A percentile compares a stretch with the other conserved stretches of the same genome.
Conservation (phyloP, 1,140 invertebrate genomes). For the Agraylea sexmaculata region DNA sequence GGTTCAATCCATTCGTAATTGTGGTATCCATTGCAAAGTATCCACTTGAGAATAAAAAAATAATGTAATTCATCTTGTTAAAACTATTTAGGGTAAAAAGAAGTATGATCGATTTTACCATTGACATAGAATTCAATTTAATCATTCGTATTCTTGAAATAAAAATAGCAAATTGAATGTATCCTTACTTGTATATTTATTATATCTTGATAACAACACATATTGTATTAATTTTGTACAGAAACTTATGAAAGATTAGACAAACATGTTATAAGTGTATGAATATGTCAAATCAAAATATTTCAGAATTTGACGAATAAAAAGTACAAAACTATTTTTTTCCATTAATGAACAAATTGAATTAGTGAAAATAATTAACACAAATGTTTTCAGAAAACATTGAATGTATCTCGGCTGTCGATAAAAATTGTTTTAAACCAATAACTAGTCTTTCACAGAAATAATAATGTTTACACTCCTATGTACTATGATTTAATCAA, state of each 20-base stretch:
- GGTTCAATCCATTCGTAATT: too few relatives aligned
- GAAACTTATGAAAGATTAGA: constrained; percentile 42
- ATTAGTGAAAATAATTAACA: not conserved
- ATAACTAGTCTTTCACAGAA: constrained; percentile 2
- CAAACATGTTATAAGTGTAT: too few relatives aligned
- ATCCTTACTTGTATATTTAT: too few relatives aligned
- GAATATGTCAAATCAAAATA: constrained; percentile 22
- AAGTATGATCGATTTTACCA: too few relatives aligned
- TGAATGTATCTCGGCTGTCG: not conserved
- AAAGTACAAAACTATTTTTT: constrained; percentile 1
- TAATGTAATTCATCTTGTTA: too few relatives aligned
- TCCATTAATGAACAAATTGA: not conserved
- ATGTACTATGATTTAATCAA: constrained; percentile 14
- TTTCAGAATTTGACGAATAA: not conserved
- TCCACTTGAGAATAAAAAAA: too few relatives aligned
- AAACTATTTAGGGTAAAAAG: too few relatives aligned
- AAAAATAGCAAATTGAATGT: too few relatives aligned
- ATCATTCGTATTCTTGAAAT: too few relatives aligned
- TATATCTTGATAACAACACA: constrained; percentile 46
- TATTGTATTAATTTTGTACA: constrained; percentile 42
- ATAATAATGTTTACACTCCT: too few relatives aligned
- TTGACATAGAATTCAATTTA: too few relatives aligned
- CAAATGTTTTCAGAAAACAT: not conserved
- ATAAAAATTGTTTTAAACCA: constrained; percentile 2
- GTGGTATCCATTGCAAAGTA: too few relatives aligned